Percentiles rank a stretch among this genome's conserved stretches.
Conservation (phyloP, 2,888 invertebrate species). For the Rhagonycha lutea region DNA sequence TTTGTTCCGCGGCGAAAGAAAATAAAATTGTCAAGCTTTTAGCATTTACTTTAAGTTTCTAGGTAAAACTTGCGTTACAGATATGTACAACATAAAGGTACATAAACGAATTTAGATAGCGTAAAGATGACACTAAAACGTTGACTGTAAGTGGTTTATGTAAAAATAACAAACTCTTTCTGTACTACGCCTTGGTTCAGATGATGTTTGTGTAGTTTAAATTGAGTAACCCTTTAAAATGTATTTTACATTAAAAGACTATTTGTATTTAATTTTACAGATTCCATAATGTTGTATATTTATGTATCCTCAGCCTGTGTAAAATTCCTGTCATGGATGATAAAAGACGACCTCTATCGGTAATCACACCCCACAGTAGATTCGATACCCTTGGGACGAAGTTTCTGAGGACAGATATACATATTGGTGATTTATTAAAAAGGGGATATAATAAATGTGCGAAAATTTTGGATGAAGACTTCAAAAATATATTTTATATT, state of each 20-base stretch:
- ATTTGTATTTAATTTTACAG: slow-evolving; percentile 8
- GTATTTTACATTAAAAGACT: slow-evolving; percentile 8
- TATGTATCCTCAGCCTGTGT: slow-evolving; percentile 12
- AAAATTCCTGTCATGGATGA: slow-evolving; percentile 19
- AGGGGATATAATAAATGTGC: slow-evolving; percentile 19
- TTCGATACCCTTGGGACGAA: slow-evolving; percentile 17
- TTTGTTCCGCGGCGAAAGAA: slow-evolving; percentile 13
- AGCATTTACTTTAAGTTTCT: slow-evolving; percentile 17
- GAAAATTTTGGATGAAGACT: slow-evolving; percentile 20
- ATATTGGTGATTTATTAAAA: slow-evolving; percentile 24
- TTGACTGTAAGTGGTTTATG: slow-evolving; percentile 14
- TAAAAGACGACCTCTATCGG: slow-evolving; percentile 21
- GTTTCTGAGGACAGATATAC: slow-evolving; percentile 19
- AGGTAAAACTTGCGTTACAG: slow-evolving; percentile 17
- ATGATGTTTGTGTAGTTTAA: background rate
- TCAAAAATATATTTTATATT: slow-evolving; percentile 17
- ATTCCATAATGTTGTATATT: slow-evolving; percentile 5
- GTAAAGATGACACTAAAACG: slow-evolving; percentile 22
- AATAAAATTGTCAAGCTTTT: slow-evolving; percentile 28
- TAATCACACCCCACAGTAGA: slow-evolving; percentile 19
- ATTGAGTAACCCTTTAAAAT: background rate
- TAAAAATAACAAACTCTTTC: slow-evolving; percentile 15
- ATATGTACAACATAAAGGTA: slow-evolving; percentile 18
- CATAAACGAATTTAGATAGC: slow-evolving; percentile 28
- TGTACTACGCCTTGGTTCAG: background rate